Percentiles rank a stretch among this genome's conserved stretches.
These are phyloP conservation scores for Ammodytes dubius DNA, from an alignment of 2,113 vertebrate genomes.

Conservation along the genomic window DNA sequence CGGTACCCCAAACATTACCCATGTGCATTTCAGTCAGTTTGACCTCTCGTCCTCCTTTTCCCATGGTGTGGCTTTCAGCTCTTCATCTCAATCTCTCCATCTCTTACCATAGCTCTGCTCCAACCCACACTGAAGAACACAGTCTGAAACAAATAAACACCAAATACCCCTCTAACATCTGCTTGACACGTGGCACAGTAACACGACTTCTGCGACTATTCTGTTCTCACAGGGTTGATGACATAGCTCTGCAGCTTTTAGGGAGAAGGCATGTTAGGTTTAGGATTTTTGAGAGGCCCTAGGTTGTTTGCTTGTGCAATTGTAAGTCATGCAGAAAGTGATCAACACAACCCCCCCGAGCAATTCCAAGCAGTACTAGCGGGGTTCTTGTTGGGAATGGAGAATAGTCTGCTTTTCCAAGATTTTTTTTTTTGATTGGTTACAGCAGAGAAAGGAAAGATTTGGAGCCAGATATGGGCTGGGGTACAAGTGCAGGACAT, in stretches of 20 bases:
- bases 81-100: conserved; percentile 34
- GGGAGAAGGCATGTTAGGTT: background rate
- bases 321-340: background rate
- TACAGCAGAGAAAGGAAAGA: conserved; percentile 11
- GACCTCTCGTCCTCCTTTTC: conserved; percentile 23
- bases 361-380: background rate
- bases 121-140: conserved; percentile 4
- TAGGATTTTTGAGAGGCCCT: background rate
- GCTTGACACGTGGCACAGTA: conserved; percentile 25
- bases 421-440: conserved; percentile 2
- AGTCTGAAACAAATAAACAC: conserved; percentile 57
- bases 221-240: conserved; percentile 12
- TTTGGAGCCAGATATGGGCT: background rate
- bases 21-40: conserved; percentile 4
- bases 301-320: background rate
- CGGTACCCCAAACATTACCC: background rate
- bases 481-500: conserved; percentile 9
- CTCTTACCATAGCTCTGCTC: conserved; percentile 23
- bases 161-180: conserved; percentile 44
- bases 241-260: background rate
- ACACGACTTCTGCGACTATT: background rate
- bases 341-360: background rate
- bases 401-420: background rate
- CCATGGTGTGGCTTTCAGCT: conserved; percentile 20
- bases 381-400: background rate